Evolutionary conservation across 2,797 vertebrate species (phyloP).

Genomic region (Macropus fuliginosus): DNA sequence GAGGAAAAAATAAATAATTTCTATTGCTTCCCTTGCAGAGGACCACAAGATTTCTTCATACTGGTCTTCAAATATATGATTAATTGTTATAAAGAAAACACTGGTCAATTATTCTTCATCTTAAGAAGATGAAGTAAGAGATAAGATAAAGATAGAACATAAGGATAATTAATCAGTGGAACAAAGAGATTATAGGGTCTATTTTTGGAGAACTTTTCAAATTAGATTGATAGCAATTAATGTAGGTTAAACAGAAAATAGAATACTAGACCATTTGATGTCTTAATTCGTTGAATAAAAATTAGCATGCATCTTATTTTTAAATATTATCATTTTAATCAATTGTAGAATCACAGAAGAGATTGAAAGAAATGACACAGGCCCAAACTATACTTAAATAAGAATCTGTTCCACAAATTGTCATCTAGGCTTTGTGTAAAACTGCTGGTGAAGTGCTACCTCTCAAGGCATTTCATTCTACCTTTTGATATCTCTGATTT

Average conservation of each 20-base stretch:
- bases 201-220: neutral
- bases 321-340: neutral
- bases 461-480: neutral
- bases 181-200: neutral
- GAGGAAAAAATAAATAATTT: neutral
- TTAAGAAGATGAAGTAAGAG: neutral
- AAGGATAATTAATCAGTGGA: conserved; percentile 8
- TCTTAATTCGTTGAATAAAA: neutral
- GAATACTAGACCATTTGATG: neutral
- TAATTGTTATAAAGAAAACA: neutral
- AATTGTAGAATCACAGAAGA: neutral
- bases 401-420: neutral
- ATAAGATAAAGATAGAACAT: conserved; percentile 7
- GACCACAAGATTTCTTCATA: neutral
- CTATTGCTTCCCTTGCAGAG: conserved; percentile 4
- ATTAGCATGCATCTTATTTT: neutral
- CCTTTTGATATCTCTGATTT: neutral
- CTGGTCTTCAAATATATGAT: neutral
- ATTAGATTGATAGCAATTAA: neutral
- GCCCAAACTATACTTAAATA: neutral
- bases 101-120: neutral
- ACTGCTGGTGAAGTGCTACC: neutral
- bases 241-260: neutral
- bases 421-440: neutral
- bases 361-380: neutral